A percentile compares a stretch with the other conserved stretches of the same genome.
phyloP scores from a whole-genome alignment of 2,888 invertebrate genomes.

The Nephrotoma guestfalica region DNA sequence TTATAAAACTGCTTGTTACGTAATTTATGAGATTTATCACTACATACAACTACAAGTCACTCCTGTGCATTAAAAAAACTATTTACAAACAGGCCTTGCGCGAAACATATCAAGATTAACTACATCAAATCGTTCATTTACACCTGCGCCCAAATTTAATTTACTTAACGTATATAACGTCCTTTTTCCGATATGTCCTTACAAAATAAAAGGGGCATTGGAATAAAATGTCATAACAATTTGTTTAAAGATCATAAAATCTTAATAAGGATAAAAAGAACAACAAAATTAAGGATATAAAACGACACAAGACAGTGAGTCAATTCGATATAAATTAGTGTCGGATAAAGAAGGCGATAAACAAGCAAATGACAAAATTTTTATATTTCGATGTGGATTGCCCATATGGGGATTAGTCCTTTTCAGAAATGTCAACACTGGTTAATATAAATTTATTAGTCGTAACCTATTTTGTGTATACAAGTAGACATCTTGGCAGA shows the following conservation, averaged over 20 bases:
- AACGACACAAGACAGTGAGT: not conserved
- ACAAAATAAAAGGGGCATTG: not conserved
- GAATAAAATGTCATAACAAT: not conserved
- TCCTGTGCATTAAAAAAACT: not conserved
- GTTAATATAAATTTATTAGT: not conserved
- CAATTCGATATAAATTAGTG: not conserved
- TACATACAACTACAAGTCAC: not conserved
- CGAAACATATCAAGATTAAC: not conserved
- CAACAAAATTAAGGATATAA: not conserved
- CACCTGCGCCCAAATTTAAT: not conserved
- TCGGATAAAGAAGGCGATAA: not conserved
- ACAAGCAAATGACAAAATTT: not conserved
- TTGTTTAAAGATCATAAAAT: not conserved
- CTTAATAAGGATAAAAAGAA: not conserved
- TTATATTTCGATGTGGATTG: not conserved
- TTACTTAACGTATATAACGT: not conserved
- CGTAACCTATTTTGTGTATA: not conserved
- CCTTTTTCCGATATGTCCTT: not conserved
- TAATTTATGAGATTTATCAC: not conserved
- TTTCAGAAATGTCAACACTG: not conserved
- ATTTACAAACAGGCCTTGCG: too few relatives aligned
- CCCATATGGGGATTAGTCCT: not conserved
- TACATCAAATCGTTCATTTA: not conserved
- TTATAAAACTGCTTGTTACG: not conserved
- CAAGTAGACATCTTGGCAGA: not conserved